Evolutionary conservation across 2,113 vertebrate genomes (phyloP), one percentile per base, ranked within the genome.

Genomic region (Mobula hypostoma): DNA sequence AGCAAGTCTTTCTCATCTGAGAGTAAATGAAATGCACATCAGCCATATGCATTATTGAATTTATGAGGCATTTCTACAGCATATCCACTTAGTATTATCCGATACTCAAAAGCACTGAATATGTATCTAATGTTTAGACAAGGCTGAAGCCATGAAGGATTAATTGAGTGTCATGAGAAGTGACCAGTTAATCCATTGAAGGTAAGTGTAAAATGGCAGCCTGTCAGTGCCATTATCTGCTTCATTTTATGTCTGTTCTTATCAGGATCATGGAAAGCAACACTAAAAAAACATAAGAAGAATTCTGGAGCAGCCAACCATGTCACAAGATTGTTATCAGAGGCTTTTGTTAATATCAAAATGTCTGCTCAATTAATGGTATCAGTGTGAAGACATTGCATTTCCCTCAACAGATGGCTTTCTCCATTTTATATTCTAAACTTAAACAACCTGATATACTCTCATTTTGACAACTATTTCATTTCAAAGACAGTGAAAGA

Each of bases 171-270:
- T 6, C 17, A 14, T 8, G 15, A 36, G n/a, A 66, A 32, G 15
- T 32, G 61, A 15, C 61, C 85, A 32, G 58, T 32, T 17, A n/a
- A 66, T 76, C 91, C 68, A 27, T 56, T 29, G 68, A 27, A 92
- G 63, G 32, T 48, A 63, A 70, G 66, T 92, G 90, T 40, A 92
- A 72, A 70, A 92, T 92, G 90, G 66, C 90, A 72, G 90, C 5
- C 21, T 72, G 66, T 70, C 66, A 92, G 29, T 72, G 32, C 19
- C 68, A 74, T 92, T 92, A 92, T 92, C 90, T 72, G 58, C 27
- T n/a, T 15, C 63, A 40, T 19, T 92, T 72, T 40, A 40, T 36
- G 66, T 19, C 90, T 92, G n/a, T 40, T 74, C 91, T 93, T 93
- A 74, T 74, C 68, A 14, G 36, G 9, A 56, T 74, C 63, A 21